Percentiles rank a stretch among this genome's conserved stretches.
phyloP scores from a whole-genome alignment of 2,797 vertebrate species.

The Xiphophorus birchmanni region DNA sequence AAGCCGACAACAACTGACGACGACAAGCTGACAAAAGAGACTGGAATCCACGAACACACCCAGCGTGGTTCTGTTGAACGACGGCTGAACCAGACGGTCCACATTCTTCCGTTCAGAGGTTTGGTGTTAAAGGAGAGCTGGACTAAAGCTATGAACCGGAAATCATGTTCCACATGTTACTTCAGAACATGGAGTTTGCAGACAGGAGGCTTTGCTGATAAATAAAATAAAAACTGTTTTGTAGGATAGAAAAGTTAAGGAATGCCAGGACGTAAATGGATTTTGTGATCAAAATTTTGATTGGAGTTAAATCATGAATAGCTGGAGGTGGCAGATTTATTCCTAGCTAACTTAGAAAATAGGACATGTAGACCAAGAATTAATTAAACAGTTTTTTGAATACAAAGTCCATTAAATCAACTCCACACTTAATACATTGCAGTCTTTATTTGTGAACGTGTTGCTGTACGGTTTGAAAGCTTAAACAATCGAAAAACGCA shows the following conservation, averaged over 20 bases:
- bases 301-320: background rate
- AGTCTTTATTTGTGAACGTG: background rate
- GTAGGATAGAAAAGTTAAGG: too few relatives aligned
- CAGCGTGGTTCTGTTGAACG: constrained; percentile 11
- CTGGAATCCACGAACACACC: background rate
- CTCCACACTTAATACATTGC: background rate
- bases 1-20: background rate
- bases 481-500: background rate
- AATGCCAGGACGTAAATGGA: background rate
- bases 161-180: too few relatives aligned
- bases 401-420: background rate
- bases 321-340: background rate
- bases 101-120: constrained; percentile 22
- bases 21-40: too few relatives aligned
- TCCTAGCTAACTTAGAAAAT: background rate
- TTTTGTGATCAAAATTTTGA: background rate
- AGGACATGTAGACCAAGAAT: background rate
- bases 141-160: background rate
- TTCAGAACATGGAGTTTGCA: background rate
- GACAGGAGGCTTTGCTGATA: background rate
- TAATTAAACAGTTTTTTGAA: background rate
- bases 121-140: background rate
- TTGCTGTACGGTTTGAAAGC: background rate
- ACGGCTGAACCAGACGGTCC: constrained; percentile 21
- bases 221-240: background rate